Base-by-base conservation (phyloP, 2,888 invertebrate genomes). In the Phragmatobia fuliginosa region DNA sequence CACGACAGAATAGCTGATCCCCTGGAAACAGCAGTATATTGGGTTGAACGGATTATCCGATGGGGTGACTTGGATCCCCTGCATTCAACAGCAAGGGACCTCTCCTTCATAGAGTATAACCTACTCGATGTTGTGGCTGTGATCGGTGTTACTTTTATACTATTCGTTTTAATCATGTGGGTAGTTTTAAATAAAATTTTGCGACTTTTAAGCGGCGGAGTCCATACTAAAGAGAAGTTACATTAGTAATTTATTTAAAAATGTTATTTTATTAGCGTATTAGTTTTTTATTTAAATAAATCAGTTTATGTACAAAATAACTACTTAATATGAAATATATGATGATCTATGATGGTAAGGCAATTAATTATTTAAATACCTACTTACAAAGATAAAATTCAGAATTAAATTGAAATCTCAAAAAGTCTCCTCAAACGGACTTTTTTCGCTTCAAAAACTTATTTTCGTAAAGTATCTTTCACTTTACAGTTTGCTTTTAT, bases 21-120 rank as follows among this genome's bases (percentile, higher is more conserved):
- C 0, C 74, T 96, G 36, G 95, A 96, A 68, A 95, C 95, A 0
- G 96, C 96, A 0, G 89, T 96, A 1, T 96, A 95, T 91, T 96
- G 96, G 93, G 92, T 95, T 41, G 96, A 96, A 74, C 90, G 96
- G 71, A 93, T 96, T 33, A 87, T 96, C 49, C 86, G 94, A 31
- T 95, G 94, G 94, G 94, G 95, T 0, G 80, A 85, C 64, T 75
- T 79, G 2, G 89, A 92, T 25, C 89, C 87, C 1, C 84, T 94
- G 0, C 88, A 92, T 76, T 88, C 93, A 0, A 63, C 82, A 1
- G 84, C 93, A 0, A 87, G 90, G 65, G 87, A 94, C 68, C 83
- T 94, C 8, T 86, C 87, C 1, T 87, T 90, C 76, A 86, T 90
- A 75, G 88, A 94, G 77, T 80, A 89, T 66, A 80, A 88, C 0